Conservation (phyloP, 2,888 invertebrate genomes). For the Tillus elongatus region DNA sequence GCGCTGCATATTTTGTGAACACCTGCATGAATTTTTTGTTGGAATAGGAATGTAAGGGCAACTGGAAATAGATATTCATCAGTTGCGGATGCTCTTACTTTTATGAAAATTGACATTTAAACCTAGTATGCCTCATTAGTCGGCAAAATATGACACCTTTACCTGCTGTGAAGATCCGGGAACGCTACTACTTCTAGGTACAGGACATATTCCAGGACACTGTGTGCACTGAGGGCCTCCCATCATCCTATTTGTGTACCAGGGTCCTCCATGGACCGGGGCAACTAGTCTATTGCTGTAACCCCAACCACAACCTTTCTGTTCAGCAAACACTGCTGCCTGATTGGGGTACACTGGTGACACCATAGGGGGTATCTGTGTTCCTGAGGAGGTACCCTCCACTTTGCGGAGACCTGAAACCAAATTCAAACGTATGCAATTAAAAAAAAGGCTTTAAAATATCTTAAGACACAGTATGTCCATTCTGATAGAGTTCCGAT, state of each 20-base stretch:
- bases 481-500: no score
- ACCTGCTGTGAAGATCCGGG: conserved; percentile 33
- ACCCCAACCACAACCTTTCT: conserved; percentile 44
- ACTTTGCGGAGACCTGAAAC: conserved; percentile 37
- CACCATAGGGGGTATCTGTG: conserved; percentile 29
- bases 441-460: neutral
- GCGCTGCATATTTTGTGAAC: no score
- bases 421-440: neutral
- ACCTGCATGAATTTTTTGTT: no score
- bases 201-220: conserved; percentile 40
- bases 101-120: no score
- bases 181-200: conserved; percentile 40
- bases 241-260: conserved; percentile 34
- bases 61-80: no score
- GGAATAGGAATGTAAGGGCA: no score
- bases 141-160: no score
- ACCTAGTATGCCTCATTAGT: no score
- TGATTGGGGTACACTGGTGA: conserved; percentile 36
- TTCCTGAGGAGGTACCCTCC: conserved; percentile 31
- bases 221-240: conserved; percentile 40
- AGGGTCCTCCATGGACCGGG: conserved; percentile 34
- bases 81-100: no score
- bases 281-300: conserved; percentile 42
- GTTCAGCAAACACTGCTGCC: conserved; percentile 45
- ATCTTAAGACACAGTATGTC: neutral